Evolutionary conservation across 2,888 invertebrate species (phyloP).

Genomic region (Ganaspis brasiliensis): DNA sequence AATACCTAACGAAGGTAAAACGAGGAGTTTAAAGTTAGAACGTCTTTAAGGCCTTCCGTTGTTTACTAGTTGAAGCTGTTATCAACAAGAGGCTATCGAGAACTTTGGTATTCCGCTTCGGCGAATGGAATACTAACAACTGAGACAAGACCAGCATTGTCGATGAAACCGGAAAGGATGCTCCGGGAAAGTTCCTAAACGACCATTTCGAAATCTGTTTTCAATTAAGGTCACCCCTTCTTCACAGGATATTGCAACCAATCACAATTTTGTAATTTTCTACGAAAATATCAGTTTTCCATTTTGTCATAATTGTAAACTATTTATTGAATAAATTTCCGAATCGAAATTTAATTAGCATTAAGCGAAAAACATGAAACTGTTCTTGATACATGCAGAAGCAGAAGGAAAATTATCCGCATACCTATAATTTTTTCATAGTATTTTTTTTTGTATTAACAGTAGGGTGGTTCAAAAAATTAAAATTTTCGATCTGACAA

Average conservation of each 20-base stretch:
- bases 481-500: no score
- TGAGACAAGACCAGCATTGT: slow-evolving; percentile 40
- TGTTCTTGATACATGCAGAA: no score
- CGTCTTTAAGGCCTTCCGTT: slow-evolving; percentile 35
- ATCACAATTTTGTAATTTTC: slow-evolving; percentile 28
- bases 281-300: neutral
- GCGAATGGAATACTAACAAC: slow-evolving; percentile 41
- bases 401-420: no score
- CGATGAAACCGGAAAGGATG: slow-evolving; percentile 40
- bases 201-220: slow-evolving; percentile 33
- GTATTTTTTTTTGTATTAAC: no score
- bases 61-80: slow-evolving; percentile 40
- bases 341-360: no score
- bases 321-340: neutral
- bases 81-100: slow-evolving; percentile 42
- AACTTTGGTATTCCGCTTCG: slow-evolving; percentile 33
- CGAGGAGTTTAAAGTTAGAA: slow-evolving; percentile 36
- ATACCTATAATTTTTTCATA: no score
- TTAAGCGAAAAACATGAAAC: no score
- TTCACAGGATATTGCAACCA: neutral
- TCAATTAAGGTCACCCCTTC: slow-evolving; percentile 27
- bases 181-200: slow-evolving; percentile 28
- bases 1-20: slow-evolving; percentile 26
- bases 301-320: neutral
- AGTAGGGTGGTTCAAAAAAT: no score